Evolutionary conservation across 2,797 vertebrate genomes (phyloP).

Genomic region (Pangasius krempfi): DNA sequence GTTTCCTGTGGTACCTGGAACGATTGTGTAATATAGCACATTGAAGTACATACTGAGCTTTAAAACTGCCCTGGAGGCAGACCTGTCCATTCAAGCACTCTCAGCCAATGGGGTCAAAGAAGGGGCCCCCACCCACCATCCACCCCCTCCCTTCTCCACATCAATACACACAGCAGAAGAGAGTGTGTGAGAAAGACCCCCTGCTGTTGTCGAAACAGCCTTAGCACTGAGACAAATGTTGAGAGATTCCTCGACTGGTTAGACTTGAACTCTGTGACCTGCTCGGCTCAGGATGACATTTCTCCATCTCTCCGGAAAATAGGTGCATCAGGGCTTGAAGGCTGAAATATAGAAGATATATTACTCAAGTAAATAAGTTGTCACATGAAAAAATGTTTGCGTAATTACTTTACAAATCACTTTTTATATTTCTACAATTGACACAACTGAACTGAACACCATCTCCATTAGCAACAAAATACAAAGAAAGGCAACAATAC

Average conservation of each 20-base stretch:
- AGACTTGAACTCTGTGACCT: conserved; percentile 22
- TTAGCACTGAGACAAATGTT: not conserved
- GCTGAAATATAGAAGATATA: not conserved
- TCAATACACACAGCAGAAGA: conserved; percentile 4
- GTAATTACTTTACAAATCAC: not conserved
- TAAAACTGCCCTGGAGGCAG: not conserved
- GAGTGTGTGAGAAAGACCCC: conserved; percentile 12
- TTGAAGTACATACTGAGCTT: not conserved
- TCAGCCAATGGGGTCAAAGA: conserved; percentile 28
- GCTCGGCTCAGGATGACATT: not conserved
- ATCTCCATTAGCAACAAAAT: not conserved
- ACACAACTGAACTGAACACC: not conserved
- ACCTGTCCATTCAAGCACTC: conserved; percentile 2
- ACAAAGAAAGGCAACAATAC: not conserved
- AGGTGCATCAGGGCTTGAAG: too few species aligned
- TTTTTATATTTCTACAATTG: not conserved
- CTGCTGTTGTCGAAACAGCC: not conserved
- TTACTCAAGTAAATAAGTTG: not conserved
- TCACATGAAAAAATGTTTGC: not conserved
- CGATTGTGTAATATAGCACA: not conserved
- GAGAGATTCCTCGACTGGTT: conserved; percentile 3
- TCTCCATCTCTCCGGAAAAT: not conserved
- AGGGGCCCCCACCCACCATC: not conserved
- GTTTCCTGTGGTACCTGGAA: conserved; percentile 11
- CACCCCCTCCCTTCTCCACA: not conserved